Percentiles rank a stretch among this genome's conserved stretches.
Conservation (phyloP, 1,140 invertebrate species). For the Drosophila guanche region DNA sequence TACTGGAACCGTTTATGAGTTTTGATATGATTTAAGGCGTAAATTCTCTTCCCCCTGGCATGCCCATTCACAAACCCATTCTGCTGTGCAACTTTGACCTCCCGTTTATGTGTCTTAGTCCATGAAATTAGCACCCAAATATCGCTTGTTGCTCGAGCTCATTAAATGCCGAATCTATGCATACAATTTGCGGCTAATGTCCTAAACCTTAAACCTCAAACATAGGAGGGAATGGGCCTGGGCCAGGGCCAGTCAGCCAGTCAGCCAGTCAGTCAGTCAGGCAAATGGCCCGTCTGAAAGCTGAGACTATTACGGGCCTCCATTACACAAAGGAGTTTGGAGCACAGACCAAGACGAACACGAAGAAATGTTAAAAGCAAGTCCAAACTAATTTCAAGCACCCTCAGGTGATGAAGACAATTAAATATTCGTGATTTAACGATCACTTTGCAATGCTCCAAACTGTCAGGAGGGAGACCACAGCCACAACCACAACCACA, state of each 20-base stretch:
- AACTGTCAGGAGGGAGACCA: constrained; percentile 69
- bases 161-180: constrained; percentile 76
- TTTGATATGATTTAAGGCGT: constrained; percentile 50
- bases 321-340: constrained; percentile 57
- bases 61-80: not conserved
- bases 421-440: constrained; percentile 84
- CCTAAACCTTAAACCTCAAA: constrained; percentile 41
- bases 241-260: not conserved
- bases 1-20: constrained; percentile 54
- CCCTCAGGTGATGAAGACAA: constrained; percentile 84
- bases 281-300: constrained; percentile 66
- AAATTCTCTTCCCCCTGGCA: too few species aligned
- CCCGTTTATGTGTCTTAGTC: constrained; percentile 17
- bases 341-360: constrained; percentile 33
- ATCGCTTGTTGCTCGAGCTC: constrained; percentile 42
- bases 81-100: constrained; percentile 46
- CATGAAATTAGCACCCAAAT: constrained; percentile 71
- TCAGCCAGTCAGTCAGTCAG: constrained; percentile 31
- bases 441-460: constrained; percentile 83
- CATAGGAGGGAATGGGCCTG: constrained; percentile 24
- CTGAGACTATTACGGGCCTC: constrained; percentile 59
- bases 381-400: constrained; percentile 82
- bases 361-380: constrained; percentile 75
- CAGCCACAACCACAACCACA: too few species aligned
- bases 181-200: constrained; percentile 62